These are phyloP conservation scores for Heliconius ethilla DNA, from an alignment of 2,888 invertebrate genomes.

Conservation along the genomic window DNA sequence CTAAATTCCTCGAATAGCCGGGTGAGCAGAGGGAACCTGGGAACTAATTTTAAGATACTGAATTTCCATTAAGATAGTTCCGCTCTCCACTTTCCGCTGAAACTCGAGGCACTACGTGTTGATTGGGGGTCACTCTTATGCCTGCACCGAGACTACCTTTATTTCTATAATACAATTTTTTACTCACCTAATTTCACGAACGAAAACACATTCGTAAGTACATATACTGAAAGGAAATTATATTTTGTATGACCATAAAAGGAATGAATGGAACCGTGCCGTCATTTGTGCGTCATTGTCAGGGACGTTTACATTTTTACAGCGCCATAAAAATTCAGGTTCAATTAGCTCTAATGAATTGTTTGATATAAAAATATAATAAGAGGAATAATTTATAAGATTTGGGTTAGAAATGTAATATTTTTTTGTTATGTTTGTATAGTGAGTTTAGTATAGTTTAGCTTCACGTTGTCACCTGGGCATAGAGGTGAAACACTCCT, in stretches of 20 bases:
- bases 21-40: no score
- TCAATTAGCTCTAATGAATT: slow-evolving; percentile 46
- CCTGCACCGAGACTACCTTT: no score
- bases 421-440: background rate
- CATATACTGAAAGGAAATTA: slow-evolving; percentile 30
- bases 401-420: background rate
- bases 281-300: slow-evolving; percentile 37
- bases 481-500: no score
- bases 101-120: no score
- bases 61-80: no score
- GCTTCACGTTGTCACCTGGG: background rate
- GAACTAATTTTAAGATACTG: no score
- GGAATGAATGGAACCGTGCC: slow-evolving; percentile 36
- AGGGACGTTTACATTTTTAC: slow-evolving; percentile 43
- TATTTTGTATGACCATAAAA: slow-evolving; percentile 36
- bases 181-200: background rate
- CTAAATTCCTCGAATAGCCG: no score
- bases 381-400: background rate
- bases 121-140: no score
- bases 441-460: background rate
- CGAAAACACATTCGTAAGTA: slow-evolving; percentile 21
- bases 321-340: slow-evolving; percentile 45
- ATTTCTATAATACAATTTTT: background rate
- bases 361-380: slow-evolving; percentile 28
- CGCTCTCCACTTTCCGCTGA: no score